Conservation (phyloP, 2,797 vertebrate genomes). For the Pelochelys cantorii region DNA sequence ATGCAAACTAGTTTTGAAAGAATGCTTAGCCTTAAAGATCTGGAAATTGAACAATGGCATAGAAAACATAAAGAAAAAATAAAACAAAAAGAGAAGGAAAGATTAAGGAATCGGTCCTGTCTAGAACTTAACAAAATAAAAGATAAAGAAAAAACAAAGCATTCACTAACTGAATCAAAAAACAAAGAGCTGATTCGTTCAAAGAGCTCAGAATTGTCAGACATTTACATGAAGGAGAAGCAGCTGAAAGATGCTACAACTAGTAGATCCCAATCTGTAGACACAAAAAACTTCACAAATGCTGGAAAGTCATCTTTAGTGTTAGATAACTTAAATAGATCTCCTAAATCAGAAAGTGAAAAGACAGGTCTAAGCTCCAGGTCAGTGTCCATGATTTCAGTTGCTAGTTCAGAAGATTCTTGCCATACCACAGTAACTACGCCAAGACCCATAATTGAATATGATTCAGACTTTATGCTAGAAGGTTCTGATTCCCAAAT, state of each 20-base stretch:
- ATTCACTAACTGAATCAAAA: constrained; percentile 79
- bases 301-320: constrained; percentile 84
- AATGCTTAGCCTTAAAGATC: constrained; percentile 98
- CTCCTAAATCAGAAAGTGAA: constrained; percentile 92
- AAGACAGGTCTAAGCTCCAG: constrained; percentile 90
- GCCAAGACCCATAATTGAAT: constrained; percentile 86
- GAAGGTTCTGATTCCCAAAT: constrained; percentile 94
- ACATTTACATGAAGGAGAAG: constrained; percentile 87
- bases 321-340: constrained; percentile 89
- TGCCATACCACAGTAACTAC: constrained; percentile 90
- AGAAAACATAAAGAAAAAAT: constrained; percentile 99
- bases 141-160: constrained; percentile 88
- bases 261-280: constrained; percentile 89
- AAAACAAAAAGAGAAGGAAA: constrained; percentile 97
- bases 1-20: constrained; percentile 99
- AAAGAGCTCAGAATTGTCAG: constrained; percentile 93
- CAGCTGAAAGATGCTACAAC: constrained; percentile 85
- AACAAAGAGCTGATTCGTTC: constrained; percentile 92
- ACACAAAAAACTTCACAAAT: constrained; percentile 83
- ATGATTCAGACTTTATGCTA: constrained; percentile 91
- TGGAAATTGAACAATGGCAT: constrained; percentile 99
- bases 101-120: constrained; percentile 90
- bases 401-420: constrained; percentile 96
- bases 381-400: constrained; percentile 92
- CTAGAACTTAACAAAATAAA: constrained; percentile 88